phyloP scores from a whole-genome alignment of 1,140 invertebrate species.

The Spodoptera litura region DNA sequence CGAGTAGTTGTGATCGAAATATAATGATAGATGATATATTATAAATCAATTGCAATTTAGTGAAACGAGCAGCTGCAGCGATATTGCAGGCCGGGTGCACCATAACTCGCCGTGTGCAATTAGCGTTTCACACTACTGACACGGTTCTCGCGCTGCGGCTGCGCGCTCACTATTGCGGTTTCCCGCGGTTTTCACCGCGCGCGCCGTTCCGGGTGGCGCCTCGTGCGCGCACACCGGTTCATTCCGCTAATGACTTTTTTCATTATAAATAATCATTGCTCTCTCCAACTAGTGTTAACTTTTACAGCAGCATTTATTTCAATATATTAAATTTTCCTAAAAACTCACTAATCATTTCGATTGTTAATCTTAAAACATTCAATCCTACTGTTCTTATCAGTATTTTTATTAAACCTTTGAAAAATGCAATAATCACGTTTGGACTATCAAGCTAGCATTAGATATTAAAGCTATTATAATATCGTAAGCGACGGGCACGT shows the following conservation, averaged over 20 bases:
- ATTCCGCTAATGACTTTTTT: conserved; percentile 73
- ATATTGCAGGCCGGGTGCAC: conserved; percentile 52
- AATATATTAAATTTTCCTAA: neutral
- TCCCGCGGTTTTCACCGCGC: conserved; percentile 82
- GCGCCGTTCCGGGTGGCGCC: conserved; percentile 81
- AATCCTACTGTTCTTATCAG: conserved; percentile 34
- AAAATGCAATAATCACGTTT: conserved; percentile 39
- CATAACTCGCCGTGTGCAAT: conserved; percentile 72
- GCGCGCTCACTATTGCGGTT: conserved; percentile 78
- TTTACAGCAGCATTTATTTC: conserved; percentile 21
- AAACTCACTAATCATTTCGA: neutral
- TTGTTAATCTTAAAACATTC: conserved; percentile 21
- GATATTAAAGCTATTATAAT: conserved; percentile 19
- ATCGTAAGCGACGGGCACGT: conserved; percentile 40
- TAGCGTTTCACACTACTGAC: conserved; percentile 85
- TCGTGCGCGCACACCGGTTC: conserved; percentile 72
- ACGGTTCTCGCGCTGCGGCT: conserved; percentile 77
- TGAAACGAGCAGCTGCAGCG: conserved; percentile 48
- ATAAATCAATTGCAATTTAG: conserved; percentile 48
- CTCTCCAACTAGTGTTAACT: conserved; percentile 55
- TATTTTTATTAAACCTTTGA: conserved; percentile 38
- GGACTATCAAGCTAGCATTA: conserved; percentile 14
- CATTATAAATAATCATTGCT: conserved; percentile 57
- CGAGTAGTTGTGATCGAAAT: neutral
- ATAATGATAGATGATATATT: conserved; percentile 28